phyloP scores from a whole-genome alignment of 2,113 vertebrate genomes.

The Gymnorhina tibicen region DNA sequence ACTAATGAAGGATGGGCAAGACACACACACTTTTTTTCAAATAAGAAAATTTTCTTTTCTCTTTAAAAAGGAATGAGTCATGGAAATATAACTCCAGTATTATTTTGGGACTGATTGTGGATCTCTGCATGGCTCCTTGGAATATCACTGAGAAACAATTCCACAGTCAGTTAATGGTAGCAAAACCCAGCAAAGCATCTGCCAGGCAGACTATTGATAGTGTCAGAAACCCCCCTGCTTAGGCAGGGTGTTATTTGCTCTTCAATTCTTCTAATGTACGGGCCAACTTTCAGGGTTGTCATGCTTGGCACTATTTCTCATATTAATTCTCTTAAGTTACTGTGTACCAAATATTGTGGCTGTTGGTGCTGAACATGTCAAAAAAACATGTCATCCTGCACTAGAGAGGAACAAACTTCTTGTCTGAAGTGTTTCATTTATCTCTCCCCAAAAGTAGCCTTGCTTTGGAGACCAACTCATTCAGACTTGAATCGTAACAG shows the following conservation, averaged over 20 bases:
- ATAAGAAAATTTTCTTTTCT: not conserved
- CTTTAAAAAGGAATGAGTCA: constrained; percentile 4
- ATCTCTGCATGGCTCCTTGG: not conserved
- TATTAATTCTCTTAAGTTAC: not conserved
- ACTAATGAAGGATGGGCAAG: not conserved
- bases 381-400: not conserved
- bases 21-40: not conserved
- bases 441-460: not conserved
- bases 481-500: not conserved
- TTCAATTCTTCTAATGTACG: not conserved
- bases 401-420: not conserved
- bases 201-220: not conserved
- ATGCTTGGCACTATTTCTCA: not conserved
- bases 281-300: not conserved
- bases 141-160: not conserved
- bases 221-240: not conserved
- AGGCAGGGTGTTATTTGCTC: not conserved
- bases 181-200: not conserved
- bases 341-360: not conserved
- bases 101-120: not conserved
- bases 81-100: not conserved
- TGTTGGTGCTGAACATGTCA: not conserved
- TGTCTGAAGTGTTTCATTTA: not conserved
- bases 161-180: not conserved
- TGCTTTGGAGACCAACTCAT: not conserved